Conservation (phyloP, 2,888 invertebrate species). For the Laothoe populi region DNA sequence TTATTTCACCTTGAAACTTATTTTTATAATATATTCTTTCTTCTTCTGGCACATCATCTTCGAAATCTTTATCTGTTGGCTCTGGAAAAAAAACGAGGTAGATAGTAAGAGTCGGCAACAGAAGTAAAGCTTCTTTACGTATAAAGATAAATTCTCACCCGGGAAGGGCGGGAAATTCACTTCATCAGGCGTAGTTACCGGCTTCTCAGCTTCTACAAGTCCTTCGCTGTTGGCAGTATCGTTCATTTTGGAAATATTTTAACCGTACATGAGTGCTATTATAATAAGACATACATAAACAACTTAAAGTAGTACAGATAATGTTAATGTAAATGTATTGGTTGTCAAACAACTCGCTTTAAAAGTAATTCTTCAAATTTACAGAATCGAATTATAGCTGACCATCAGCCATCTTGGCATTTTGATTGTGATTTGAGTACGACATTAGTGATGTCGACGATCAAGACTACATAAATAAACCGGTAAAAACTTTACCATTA, state of each 20-base stretch:
- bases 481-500: too few species aligned
- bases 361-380: slow-evolving; percentile 30
- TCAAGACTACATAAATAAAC: too few species aligned
- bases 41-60: slow-evolving; percentile 80
- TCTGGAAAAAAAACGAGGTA: slow-evolving; percentile 58
- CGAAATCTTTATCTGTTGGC: slow-evolving; percentile 77
- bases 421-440: slow-evolving; percentile 29
- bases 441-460: neutral
- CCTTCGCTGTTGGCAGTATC: slow-evolving; percentile 61
- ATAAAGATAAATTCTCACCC: slow-evolving; percentile 48
- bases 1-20: slow-evolving; percentile 72
- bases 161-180: slow-evolving; percentile 77
- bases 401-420: slow-evolving; percentile 66
- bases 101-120: slow-evolving; percentile 5
- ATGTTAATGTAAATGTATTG: neutral
- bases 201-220: slow-evolving; percentile 66
- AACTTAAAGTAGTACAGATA: neutral
- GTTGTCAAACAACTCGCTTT: neutral
- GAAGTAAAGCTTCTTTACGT: neutral
- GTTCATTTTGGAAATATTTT: slow-evolving; percentile 59
- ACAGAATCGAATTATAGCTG: slow-evolving; percentile 32
- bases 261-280: slow-evolving; percentile 21
- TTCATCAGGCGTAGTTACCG: slow-evolving; percentile 60
- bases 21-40: slow-evolving; percentile 80
- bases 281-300: slow-evolving; percentile 3